Base-by-base conservation (phyloP, 2,113 vertebrate species). In the Spea bombifrons region DNA sequence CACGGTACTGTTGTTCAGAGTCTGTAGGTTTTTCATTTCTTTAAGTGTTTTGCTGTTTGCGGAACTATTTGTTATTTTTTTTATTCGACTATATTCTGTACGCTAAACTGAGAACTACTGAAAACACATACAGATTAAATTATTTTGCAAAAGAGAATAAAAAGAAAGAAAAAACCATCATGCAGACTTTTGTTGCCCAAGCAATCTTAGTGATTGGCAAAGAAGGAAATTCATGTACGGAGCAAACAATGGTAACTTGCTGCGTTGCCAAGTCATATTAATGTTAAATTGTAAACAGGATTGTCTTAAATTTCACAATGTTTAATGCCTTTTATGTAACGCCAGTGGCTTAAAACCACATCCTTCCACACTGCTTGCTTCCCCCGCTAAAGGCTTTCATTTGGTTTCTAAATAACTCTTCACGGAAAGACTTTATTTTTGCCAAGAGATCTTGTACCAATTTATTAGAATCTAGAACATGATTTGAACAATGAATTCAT, bases 291-390 rank as follows among this genome's bases (percentile, higher is more conserved):
- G 64, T 67, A 67, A 73, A 68, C 64, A 68, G 77, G 12, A 52
- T 49, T 8, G 64, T 73, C 70, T 73, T 43, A 12, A 48, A 70
- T 53, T 74, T 64, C 57, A 46, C 59, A 80, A 57, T 10, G 30
- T 73, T 65, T 72, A 30, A 47, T 67, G 64, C 48, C 77, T 73
- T 61, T 79, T 66, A 66, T 66, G 47, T 49, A 45, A n/a, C 73
- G 70, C 63, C 71, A 73, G 44, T 49, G 17, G 64, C 44, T 73
- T 45, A 4, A 80, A 80, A 73, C 68, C 70, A 73, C 77, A 79
- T 73, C 77, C 70, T 59, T 66, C 71, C 77, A 71, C 50, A 12
- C 46, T 55, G 63, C 44, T 13, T 57, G 16, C 68, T 71, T 44
- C 45, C 17, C 30, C 57, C 71, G 68, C 69, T 65, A 52, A 78